Conservation (phyloP, 2,888 invertebrate species). For the Synergus itoensis region DNA sequence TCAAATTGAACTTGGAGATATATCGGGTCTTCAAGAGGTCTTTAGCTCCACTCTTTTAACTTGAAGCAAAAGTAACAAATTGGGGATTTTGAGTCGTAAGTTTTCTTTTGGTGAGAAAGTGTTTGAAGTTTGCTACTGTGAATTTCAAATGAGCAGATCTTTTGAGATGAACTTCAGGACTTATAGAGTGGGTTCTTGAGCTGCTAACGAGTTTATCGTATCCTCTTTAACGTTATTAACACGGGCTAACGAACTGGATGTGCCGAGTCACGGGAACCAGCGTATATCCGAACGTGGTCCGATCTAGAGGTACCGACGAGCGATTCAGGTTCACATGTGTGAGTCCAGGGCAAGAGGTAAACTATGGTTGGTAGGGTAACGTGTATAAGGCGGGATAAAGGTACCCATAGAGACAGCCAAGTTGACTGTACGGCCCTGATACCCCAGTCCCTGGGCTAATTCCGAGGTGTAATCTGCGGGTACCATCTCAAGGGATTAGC, state of each 20-base stretch:
- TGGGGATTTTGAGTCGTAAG: background rate
- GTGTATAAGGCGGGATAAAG: slow-evolving; percentile 72
- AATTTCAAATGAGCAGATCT: slow-evolving; percentile 3
- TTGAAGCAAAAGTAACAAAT: too few species aligned
- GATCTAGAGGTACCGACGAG: slow-evolving; percentile 48
- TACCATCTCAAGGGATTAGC: slow-evolving; percentile 78
- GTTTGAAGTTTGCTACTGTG: background rate
- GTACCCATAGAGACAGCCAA: slow-evolving; percentile 56
- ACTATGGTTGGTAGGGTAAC: slow-evolving; percentile 62
- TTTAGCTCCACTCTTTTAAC: background rate
- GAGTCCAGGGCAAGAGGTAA: slow-evolving; percentile 58
- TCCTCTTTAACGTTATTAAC: slow-evolving; percentile 73
- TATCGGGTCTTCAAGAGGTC: background rate
- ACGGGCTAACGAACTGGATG: slow-evolving; percentile 70
- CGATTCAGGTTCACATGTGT: slow-evolving; percentile 56
- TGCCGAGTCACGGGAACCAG: slow-evolving; percentile 67
- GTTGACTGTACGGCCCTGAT: slow-evolving; percentile 70
- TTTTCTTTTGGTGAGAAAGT: background rate
- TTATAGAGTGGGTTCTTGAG: slow-evolving; percentile 15
- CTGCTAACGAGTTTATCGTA: slow-evolving; percentile 66
- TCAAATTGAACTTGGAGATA: background rate
- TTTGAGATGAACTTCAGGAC: slow-evolving; percentile 16
- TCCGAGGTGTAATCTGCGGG: slow-evolving; percentile 77
- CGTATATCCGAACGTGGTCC: slow-evolving; percentile 46
- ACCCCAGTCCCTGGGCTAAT: slow-evolving; percentile 74